These are phyloP conservation scores for Vanacampus margaritifer DNA, from an alignment of 2,113 vertebrate genomes.

Conservation along the genomic window DNA sequence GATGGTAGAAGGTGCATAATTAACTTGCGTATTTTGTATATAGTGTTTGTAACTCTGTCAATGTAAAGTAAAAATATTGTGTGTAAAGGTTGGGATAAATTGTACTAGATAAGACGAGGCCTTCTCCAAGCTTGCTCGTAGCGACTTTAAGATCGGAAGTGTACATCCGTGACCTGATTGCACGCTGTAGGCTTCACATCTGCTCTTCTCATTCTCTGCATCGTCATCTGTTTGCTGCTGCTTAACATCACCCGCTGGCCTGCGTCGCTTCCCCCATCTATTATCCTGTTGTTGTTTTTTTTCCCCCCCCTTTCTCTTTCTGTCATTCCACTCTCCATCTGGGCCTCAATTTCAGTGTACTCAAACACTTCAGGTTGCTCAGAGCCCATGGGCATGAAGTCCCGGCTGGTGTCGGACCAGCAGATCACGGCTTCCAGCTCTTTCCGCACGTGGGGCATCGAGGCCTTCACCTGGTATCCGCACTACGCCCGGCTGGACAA, in stretches of 20 bases:
- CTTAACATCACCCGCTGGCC: slow-evolving; percentile 30
- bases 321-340: slow-evolving; percentile 26
- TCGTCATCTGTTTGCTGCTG: slow-evolving; percentile 4
- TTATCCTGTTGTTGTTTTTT: slow-evolving; percentile 35
- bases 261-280: slow-evolving; percentile 41
- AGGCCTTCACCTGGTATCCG: slow-evolving; percentile 85
- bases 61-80: no score
- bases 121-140: no score
- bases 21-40: no score
- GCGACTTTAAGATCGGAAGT: no score
- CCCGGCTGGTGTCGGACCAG: slow-evolving; percentile 75
- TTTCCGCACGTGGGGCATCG: slow-evolving; percentile 88
- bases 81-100: no score
- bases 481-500: slow-evolving; percentile 87
- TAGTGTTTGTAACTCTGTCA: no score
- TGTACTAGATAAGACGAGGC: no score
- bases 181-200: background rate
- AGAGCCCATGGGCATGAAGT: slow-evolving; percentile 89
- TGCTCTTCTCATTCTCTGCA: background rate
- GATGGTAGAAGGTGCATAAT: no score
- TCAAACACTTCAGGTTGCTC: slow-evolving; percentile 91
- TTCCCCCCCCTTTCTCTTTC: slow-evolving; percentile 26
- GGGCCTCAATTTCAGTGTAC: slow-evolving; percentile 71
- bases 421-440: slow-evolving; percentile 88
- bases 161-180: no score